These are phyloP conservation scores for Harpalus rufipes DNA, from an alignment of 2,888 invertebrate genomes.

Conservation along the genomic window DNA sequence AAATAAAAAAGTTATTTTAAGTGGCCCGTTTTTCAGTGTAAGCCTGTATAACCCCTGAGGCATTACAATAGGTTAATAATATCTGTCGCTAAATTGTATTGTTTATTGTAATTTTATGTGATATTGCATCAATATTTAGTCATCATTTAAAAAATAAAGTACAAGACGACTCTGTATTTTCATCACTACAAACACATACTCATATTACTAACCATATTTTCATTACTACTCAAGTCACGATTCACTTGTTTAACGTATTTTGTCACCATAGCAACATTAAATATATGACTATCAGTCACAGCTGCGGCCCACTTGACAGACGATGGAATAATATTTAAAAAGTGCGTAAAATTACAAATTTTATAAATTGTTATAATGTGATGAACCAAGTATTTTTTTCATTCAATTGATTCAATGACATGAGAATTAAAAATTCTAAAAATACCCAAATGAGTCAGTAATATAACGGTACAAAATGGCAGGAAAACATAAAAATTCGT, in stretches of 20 bases:
- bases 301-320: conserved; percentile 29
- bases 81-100: too few relatives aligned
- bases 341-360: conserved; percentile 2
- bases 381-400: too few relatives aligned
- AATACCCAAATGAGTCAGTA: neutral
- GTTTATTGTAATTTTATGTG: too few relatives aligned
- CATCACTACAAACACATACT: neutral
- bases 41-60: too few relatives aligned
- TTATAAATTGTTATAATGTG: neutral
- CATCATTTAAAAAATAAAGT: too few relatives aligned
- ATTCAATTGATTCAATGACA: too few relatives aligned
- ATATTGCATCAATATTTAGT: too few relatives aligned
- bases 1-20: too few relatives aligned
- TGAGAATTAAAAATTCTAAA: neutral
- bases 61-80: too few relatives aligned
- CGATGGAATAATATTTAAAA: neutral
- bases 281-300: conserved; percentile 23
- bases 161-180: neutral
- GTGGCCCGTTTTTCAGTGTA: too few relatives aligned
- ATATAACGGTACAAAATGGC: conserved; percentile 12
- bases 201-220: conserved; percentile 5
- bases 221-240: conserved; percentile 11
- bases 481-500: neutral
- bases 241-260: conserved; percentile 35
- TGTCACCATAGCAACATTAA: conserved; percentile 22